phyloP scores from a whole-genome alignment of 2,113 vertebrate species.

The Pungitius pungitius region DNA sequence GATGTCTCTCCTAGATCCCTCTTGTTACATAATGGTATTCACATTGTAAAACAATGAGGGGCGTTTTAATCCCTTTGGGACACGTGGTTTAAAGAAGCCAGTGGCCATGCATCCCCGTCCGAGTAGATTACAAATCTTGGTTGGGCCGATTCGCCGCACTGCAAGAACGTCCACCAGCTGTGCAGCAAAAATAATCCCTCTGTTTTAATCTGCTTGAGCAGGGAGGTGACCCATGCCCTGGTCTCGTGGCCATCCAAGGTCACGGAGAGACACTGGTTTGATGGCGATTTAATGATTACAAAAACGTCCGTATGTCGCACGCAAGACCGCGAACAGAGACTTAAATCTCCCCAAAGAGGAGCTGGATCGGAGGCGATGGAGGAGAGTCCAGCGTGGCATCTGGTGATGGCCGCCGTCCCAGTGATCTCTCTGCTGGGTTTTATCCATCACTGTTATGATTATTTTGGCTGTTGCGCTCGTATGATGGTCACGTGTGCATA shows the following conservation, averaged over 20 bases:
- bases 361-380: neutral
- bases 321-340: neutral
- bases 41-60: neutral
- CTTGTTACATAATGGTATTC: conserved; percentile 53
- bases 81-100: conserved; percentile 40
- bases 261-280: conserved; percentile 15
- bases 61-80: conserved; percentile 49
- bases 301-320: conserved; percentile 9
- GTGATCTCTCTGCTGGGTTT: conserved; percentile 46
- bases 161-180: conserved; percentile 59
- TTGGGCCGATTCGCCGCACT: conserved; percentile 33
- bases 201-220: conserved; percentile 58
- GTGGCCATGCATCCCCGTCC: conserved; percentile 29
- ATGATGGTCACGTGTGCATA: conserved; percentile 46
- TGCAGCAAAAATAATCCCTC: conserved; percentile 66
- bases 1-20: conserved; percentile 3
- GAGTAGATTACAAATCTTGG: conserved; percentile 54
- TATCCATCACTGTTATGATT: conserved; percentile 49
- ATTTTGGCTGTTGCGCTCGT: conserved; percentile 40
- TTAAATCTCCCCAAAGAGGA: neutral
- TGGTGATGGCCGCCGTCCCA: conserved; percentile 5
- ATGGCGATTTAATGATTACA: conserved; percentile 27
- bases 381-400: conserved; percentile 28
- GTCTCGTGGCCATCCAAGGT: conserved; percentile 19
- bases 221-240: conserved; percentile 27